phyloP scores from a whole-genome alignment of 2,797 vertebrate genomes.

The Pyrrhura leucotis region DNA sequence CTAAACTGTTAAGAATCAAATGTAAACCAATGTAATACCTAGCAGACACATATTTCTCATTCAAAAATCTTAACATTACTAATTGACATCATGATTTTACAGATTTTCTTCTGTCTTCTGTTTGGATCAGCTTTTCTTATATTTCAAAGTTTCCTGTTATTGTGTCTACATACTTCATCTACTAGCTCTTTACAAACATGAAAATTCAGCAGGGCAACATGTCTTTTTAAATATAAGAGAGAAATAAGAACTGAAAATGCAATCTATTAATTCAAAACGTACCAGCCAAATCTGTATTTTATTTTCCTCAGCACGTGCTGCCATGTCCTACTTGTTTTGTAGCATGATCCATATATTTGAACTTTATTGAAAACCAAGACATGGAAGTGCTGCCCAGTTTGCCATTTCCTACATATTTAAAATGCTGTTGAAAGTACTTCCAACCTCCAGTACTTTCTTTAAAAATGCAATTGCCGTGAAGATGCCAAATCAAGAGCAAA shows the following conservation, averaged over 20 bases:
- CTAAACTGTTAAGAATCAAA: neutral
- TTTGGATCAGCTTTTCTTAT: constrained; percentile 1
- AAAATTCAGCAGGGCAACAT: constrained; percentile 7
- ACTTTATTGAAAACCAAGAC: neutral
- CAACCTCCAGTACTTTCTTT: neutral
- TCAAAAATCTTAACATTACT: neutral
- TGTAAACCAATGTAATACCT: neutral
- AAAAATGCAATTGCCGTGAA: neutral
- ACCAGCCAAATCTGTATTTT: neutral
- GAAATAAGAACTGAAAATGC: neutral
- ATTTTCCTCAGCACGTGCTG: constrained; percentile 9
- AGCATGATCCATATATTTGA: neutral
- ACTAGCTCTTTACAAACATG: neutral
- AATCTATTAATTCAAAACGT: neutral
- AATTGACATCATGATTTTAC: neutral
- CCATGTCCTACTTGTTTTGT: neutral
- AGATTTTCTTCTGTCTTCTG: constrained; percentile 32
- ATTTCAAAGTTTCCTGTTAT: constrained; percentile 34
- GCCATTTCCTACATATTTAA: neutral
- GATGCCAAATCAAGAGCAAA: neutral
- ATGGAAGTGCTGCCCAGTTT: neutral
- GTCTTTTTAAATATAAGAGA: constrained; percentile 26
- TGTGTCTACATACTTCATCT: rapidly evolving
- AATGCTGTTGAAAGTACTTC: neutral
- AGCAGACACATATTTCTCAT: neutral